These are phyloP conservation scores for Lithophane semibrunnea DNA, from an alignment of 2,888 invertebrate genomes.

Conservation along the genomic window DNA sequence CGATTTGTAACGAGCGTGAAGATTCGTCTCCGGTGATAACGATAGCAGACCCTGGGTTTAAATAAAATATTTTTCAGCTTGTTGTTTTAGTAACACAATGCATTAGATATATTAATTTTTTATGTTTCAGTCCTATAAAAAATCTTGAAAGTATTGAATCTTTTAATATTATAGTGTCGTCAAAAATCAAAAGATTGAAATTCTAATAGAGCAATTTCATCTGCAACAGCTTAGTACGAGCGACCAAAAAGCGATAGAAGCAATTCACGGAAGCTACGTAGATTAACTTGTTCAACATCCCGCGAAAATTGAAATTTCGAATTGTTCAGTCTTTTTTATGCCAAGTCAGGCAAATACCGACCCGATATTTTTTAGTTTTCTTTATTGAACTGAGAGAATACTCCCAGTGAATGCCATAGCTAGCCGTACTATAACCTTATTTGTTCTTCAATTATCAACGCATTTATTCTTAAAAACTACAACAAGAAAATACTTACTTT, in stretches of 20 bases:
- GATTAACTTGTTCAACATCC: slow-evolving; percentile 20
- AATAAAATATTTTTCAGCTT: background rate
- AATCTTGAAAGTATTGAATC: background rate
- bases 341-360: background rate
- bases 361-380: background rate
- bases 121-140: background rate
- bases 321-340: slow-evolving; percentile 15
- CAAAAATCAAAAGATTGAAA: background rate
- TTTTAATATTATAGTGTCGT: background rate
- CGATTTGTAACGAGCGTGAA: slow-evolving; percentile 82
- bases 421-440: background rate
- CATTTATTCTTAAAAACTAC: background rate
- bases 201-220: background rate
- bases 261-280: slow-evolving; percentile 11
- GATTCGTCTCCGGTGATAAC: slow-evolving; percentile 82
- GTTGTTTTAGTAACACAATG: background rate
- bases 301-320: slow-evolving; percentile 20
- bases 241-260: slow-evolving; percentile 14
- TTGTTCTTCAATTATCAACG: background rate
- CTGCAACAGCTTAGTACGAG: background rate
- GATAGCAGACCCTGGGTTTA: slow-evolving; percentile 85
- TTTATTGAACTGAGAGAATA: background rate
- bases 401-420: background rate
- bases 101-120: background rate
- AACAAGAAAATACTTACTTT: slow-evolving; percentile 85